Percentiles rank a stretch among this genome's conserved stretches.
Evolutionary conservation across 2,888 invertebrate genomes (phyloP).

Genomic region (Polyommatus iphigenia): DNA sequence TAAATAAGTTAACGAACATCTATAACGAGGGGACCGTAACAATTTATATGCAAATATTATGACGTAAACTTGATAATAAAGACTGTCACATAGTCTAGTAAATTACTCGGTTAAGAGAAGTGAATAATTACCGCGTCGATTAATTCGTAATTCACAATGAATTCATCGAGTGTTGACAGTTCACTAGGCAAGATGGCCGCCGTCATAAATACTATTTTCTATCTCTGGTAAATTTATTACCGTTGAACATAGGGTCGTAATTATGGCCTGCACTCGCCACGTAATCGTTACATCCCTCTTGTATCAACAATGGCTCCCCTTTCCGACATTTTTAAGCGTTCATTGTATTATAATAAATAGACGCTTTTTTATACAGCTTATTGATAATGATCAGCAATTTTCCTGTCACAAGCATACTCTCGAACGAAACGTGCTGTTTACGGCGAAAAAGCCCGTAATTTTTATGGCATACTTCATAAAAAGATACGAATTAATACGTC

Average conservation of each 20-base stretch:
- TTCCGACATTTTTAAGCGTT: conserved; percentile 36
- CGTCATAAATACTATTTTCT: conserved; percentile 23
- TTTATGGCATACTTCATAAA: conserved; percentile 14
- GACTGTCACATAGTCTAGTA: neutral
- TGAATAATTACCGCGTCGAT: conserved; percentile 3
- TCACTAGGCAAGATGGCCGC: neutral
- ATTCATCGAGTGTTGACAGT: conserved; percentile 18
- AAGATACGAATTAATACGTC: conserved; percentile 8
- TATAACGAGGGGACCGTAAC: neutral
- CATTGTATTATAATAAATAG: conserved; percentile 38
- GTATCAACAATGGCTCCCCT: conserved; percentile 36
- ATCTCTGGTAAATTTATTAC: conserved; percentile 31
- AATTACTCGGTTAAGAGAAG: conserved; percentile 9
- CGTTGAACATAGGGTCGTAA: conserved; percentile 33
- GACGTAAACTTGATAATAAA: conserved; percentile 11
- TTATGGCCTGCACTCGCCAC: conserved; percentile 34
- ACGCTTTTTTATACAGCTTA: conserved; percentile 34
- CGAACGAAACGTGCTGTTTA: conserved; percentile 6
- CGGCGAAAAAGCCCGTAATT: neutral
- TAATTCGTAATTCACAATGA: conserved; percentile 16
- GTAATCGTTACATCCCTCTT: conserved; percentile 38
- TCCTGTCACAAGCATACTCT: conserved; percentile 18
- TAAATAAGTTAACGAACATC: neutral
- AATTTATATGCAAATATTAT: conserved; percentile 17
- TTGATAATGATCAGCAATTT: conserved; percentile 19